phyloP scores from a whole-genome alignment of 1,140 invertebrate species.

The Lineus longissimus region DNA sequence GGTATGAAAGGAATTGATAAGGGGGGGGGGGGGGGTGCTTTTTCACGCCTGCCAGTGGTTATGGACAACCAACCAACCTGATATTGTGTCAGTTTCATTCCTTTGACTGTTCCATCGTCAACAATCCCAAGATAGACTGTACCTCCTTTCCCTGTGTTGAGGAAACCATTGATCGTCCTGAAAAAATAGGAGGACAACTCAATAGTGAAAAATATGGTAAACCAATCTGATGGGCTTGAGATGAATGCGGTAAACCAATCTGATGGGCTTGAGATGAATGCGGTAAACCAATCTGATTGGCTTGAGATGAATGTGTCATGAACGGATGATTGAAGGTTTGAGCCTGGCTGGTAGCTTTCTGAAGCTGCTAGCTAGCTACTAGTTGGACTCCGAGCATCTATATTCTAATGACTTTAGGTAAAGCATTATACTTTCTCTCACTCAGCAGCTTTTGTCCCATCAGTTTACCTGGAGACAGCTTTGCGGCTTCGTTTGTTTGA shows the following conservation, averaged over 20 bases:
- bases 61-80: slow-evolving; percentile 29
- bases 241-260: no score
- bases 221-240: no score
- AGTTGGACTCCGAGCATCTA: no score
- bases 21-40: neutral
- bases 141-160: slow-evolving; percentile 51
- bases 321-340: no score
- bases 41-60: neutral
- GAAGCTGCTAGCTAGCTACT: no score
- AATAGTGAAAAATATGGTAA: no score
- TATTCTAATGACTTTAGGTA: slow-evolving; percentile 1
- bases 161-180: slow-evolving; percentile 47
- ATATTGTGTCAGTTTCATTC: slow-evolving; percentile 42
- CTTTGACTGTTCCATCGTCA: slow-evolving; percentile 42
- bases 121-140: slow-evolving; percentile 46
- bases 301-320: no score
- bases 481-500: slow-evolving; percentile 23
- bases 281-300: no score
- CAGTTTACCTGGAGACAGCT: slow-evolving; percentile 33
- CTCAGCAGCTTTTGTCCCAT: neutral
- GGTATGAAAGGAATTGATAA: neutral
- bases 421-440: neutral
- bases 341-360: no score
- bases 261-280: no score
- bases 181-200: no score